Base-by-base conservation (phyloP, 1,140 invertebrate species). In the Littorina saxatilis region DNA sequence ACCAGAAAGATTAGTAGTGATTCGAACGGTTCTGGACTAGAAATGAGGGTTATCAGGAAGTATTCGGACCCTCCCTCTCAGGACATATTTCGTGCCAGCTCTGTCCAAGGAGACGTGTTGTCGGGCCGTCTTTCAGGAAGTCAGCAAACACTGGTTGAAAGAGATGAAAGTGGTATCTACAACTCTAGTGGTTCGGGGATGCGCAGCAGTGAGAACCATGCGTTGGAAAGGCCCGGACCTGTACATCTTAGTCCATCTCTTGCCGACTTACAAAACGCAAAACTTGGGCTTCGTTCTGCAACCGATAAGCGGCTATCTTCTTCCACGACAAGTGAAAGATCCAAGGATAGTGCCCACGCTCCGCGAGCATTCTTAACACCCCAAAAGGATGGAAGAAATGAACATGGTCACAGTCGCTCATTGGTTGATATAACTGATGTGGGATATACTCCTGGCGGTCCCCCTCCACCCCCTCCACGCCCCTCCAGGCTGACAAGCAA, bases 391-490 rank as follows among this genome's bases (percentile, higher is more conserved):
- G n/a, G n/a, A n/a, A n/a, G n/a, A n/a, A n/a, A n/a, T n/a, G n/a
- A n/a, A n/a, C n/a, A n/a, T n/a, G n/a, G n/a, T n/a, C n/a, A n/a
- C n/a, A 5, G 63, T 15, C 40, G 23, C 32, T n/a, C 40, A 15
- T 23, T 52, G 29, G 52, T 32, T 76, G 29, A n/a, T 17, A 37
- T 23, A 17, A 11, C 29, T 0, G n/a, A 1, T 7, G 35, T 9
- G 7, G 73, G 15, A 13, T 23, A 15, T 1, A 58, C n/a, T 7
- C 23, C 55, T 20, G 17, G 58, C n/a, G 43, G 37, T 29, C 76
- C 76, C 27, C 76, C 75, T n/a, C 75, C 66, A 15, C 76, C 58
- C 7, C 76, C 76, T 43, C 55, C 58, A 17, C 17, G 76, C 17
- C 55, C 55, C 17, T 35, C 1, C 39, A 37, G 27, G 37, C 2